Evolutionary conservation across 92 coral and sea anemone species (phyloP), one percentile per base, ranked within the genome.

Genomic region (Porites evermanni): DNA sequence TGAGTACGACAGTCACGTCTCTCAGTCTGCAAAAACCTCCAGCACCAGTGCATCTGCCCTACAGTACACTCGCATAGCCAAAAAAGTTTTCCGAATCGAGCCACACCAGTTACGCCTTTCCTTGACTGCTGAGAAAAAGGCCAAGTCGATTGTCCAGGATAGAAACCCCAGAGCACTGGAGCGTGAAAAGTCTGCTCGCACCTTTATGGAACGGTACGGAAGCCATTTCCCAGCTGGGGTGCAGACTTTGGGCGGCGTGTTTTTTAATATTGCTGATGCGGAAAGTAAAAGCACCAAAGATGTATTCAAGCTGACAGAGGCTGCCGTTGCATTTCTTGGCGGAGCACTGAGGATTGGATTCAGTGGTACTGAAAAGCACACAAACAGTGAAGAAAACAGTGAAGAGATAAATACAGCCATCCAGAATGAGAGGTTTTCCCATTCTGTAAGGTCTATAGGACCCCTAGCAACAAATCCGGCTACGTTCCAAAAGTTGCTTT

Each of bases 241-340:
- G n/a, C 91, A 88, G 44, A 88, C 88, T n/a, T 87, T 88, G 16
- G 91, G 91, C 18, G 91, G 91, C 19, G 71, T 82, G 69, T 78
- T 88, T 29, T 88, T 88, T 64, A 75, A 83, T 13, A 75, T 88
- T 64, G 91, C 64, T 1, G 87, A 88, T 0, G 91, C 83, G 17
- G 72, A 88, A 53, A 88, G 91, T 32, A 17, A 65, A 20, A 7
- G 12, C 9, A 32, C 23, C 24, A 64, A 5, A 32, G 63, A 70
- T 10, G 19, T 78, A 38, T 8, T 20, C 38, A 2, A 20, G 64
- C 53, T 88, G 23, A 75, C 83, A 17, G 26, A 82, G 59, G 79
- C 69, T 75, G 88, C 91, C 0, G 78, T 19, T 50, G 83, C 83
- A 1, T 81, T 81, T 64, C 68, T 88, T 32, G 88, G 82, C n/a